These are phyloP conservation scores for Sphinx pinastri DNA, from an alignment of 2,888 invertebrate species.

Conservation along the genomic window DNA sequence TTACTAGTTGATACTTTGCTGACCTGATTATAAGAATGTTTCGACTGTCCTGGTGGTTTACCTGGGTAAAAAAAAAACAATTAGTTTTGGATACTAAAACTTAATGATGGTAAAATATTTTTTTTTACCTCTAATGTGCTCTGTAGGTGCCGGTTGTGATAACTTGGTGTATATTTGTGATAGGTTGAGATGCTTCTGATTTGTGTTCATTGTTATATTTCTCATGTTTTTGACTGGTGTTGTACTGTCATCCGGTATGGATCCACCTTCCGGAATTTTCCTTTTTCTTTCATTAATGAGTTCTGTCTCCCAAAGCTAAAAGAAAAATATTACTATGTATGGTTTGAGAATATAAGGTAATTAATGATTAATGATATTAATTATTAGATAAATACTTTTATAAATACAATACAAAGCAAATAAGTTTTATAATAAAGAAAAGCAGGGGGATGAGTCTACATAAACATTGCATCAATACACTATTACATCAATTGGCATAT, in stretches of 20 bases:
- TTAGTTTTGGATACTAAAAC: not conserved
- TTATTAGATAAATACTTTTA: not conserved
- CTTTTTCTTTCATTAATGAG: slow-evolving; percentile 69
- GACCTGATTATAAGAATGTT: slow-evolving; percentile 81
- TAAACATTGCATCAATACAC: no score
- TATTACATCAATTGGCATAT: no score
- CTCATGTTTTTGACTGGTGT: slow-evolving; percentile 73
- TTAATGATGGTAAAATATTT: not conserved
- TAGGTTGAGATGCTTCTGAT: slow-evolving; percentile 78
- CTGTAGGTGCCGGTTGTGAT: slow-evolving; percentile 76
- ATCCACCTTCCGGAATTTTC: slow-evolving; percentile 68
- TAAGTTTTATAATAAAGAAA: not conserved
- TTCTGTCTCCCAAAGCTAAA: slow-evolving; percentile 77
- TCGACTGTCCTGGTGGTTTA: slow-evolving; percentile 78
- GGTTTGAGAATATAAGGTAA: not conserved
- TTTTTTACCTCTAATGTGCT: slow-evolving; percentile 41
- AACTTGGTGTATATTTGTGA: slow-evolving; percentile 79
- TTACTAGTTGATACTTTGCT: slow-evolving; percentile 82
- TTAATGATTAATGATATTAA: not conserved
- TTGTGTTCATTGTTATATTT: slow-evolving; percentile 71
- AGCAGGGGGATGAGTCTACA: no score
- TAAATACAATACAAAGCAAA: not conserved
- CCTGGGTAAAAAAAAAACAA: slow-evolving; percentile 50
- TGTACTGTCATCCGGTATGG: slow-evolving; percentile 59
- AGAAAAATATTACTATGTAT: not conserved